A percentile compares a stretch with the other conserved stretches of the same genome.
phyloP scores from a whole-genome alignment of 2,888 invertebrate species.

The Saturnia japonica region DNA sequence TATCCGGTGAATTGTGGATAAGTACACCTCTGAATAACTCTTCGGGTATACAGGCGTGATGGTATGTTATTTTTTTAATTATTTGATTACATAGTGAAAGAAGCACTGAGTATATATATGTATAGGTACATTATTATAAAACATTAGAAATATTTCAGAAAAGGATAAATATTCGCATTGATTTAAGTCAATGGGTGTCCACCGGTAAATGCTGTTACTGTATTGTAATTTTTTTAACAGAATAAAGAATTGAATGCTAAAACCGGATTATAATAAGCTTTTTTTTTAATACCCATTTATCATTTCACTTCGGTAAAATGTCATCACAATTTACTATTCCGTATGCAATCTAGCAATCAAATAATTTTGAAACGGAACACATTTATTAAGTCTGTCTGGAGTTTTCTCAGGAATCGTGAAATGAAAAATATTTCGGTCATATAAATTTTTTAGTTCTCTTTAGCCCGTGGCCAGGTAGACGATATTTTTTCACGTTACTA shows the following conservation, averaged over 20 bases:
- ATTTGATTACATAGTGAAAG: too few relatives aligned
- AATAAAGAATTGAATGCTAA: background rate
- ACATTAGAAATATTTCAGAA: too few relatives aligned
- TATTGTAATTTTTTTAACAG: background rate
- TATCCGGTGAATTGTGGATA: too few relatives aligned
- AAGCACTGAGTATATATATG: too few relatives aligned
- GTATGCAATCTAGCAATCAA: constrained; percentile 9
- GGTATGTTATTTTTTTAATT: too few relatives aligned
- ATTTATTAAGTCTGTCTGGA: constrained; percentile 5
- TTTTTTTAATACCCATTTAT: constrained; percentile 2
- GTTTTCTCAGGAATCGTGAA: constrained; percentile 4
- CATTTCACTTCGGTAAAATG: background rate
- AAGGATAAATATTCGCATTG: too few relatives aligned
- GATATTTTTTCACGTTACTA: constrained; percentile 5
- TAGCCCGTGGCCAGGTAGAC: background rate
- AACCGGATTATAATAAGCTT: background rate
- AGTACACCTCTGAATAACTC: too few relatives aligned
- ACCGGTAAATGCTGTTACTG: background rate
- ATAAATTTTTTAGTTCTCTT: constrained; percentile 10
- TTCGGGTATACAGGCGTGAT: too few relatives aligned
- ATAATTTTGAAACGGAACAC: background rate
- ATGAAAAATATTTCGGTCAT: constrained; percentile 1
- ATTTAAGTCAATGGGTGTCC: too few relatives aligned
- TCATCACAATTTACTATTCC: background rate
- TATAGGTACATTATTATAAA: too few relatives aligned